These are phyloP conservation scores for Drosophila cardini DNA, from an alignment of 1,140 invertebrate species.

Conservation along the genomic window DNA sequence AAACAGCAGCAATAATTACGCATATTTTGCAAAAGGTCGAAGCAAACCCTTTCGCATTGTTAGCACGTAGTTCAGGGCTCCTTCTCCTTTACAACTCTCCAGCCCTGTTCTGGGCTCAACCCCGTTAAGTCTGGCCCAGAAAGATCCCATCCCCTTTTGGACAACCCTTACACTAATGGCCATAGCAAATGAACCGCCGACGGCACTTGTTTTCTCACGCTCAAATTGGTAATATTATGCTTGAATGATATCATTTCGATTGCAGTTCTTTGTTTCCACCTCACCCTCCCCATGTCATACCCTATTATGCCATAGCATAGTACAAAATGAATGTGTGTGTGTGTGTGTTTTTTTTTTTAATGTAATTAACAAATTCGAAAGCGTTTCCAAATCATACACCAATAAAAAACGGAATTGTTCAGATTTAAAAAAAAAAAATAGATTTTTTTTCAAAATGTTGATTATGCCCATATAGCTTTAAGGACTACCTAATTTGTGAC, in stretches of 20 bases:
- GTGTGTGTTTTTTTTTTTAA: not conserved
- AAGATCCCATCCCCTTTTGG: no score
- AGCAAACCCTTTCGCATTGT: slow-evolving; percentile 45
- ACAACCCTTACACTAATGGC: slow-evolving; percentile 56
- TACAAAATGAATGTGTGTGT: not conserved
- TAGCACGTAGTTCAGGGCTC: slow-evolving; percentile 12
- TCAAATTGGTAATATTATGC: slow-evolving; percentile 48
- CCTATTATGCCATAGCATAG: not conserved
- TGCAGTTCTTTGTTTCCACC: not conserved
- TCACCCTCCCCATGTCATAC: not conserved
- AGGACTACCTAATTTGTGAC: no score
- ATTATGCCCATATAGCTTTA: no score
- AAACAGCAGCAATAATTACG: slow-evolving; percentile 70
- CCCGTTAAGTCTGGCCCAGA: not conserved
- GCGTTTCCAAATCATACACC: not conserved
- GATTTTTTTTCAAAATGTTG: no score
- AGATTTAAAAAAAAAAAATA: no score
- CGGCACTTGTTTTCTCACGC: slow-evolving; percentile 56
- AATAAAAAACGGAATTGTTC: no score
- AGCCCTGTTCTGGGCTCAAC: not conserved
- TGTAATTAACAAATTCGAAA: not conserved
- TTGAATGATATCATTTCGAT: slow-evolving; percentile 15
- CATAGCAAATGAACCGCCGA: slow-evolving; percentile 53
- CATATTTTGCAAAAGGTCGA: slow-evolving; percentile 55
- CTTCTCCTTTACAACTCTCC: not conserved